These are phyloP conservation scores for Brachionichthys hirsutus DNA, from an alignment of 2,113 vertebrate genomes.

Conservation along the genomic window DNA sequence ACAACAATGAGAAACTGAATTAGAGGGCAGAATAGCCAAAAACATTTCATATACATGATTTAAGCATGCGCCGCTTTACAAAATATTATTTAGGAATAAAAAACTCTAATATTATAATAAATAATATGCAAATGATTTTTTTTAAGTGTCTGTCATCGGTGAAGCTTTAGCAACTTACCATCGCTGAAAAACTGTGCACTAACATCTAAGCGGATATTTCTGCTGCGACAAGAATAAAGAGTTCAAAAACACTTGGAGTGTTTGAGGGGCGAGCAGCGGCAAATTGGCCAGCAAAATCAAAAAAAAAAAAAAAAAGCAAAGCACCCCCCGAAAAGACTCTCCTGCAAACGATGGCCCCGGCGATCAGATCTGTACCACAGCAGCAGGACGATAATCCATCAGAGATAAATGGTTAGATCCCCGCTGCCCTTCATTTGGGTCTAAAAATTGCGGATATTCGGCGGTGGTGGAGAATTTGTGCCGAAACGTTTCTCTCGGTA, in stretches of 20 bases:
- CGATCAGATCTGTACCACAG: constrained; percentile 81
- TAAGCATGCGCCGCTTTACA: constrained; percentile 12
- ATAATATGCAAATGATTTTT: constrained; percentile 20
- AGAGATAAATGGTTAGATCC: constrained; percentile 87
- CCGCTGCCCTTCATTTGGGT: constrained; percentile 84
- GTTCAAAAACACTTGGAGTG: constrained; percentile 57
- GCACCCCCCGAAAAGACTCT: constrained; percentile 69
- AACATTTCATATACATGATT: neutral
- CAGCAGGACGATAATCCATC: constrained; percentile 89
- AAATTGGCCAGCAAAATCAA: constrained; percentile 67
- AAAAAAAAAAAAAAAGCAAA: constrained; percentile 23
- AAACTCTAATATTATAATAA: neutral
- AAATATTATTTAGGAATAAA: neutral
- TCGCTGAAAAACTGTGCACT: constrained; percentile 99
- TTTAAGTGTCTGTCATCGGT: constrained; percentile 23
- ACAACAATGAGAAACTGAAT: constrained; percentile 21
- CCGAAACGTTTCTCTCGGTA: constrained; percentile 81
- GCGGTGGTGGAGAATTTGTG: constrained; percentile 64
- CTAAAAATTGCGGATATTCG: constrained; percentile 78
- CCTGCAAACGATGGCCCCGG: constrained; percentile 77
- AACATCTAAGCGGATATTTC: constrained; percentile 89
- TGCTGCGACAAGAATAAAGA: constrained; percentile 70
- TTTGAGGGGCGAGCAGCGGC: constrained; percentile 54
- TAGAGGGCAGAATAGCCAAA: constrained; percentile 9
- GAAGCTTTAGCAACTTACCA: constrained; percentile 87